Base-by-base conservation (phyloP, 2,113 vertebrate species). In the Pituophis catenifer region DNA sequence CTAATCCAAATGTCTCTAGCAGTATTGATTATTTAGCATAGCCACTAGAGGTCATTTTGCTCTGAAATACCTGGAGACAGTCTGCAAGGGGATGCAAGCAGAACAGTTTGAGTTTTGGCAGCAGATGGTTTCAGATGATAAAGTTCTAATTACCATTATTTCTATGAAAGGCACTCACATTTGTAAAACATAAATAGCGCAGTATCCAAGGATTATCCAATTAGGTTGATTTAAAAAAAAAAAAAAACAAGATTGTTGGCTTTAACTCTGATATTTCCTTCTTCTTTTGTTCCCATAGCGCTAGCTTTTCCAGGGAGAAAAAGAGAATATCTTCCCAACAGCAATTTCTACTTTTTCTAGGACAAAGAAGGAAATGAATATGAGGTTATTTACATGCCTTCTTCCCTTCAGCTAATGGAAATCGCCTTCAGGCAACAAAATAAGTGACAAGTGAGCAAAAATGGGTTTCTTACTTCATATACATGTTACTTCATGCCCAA, bases 41-140 rank as follows among this genome's bases (percentile, higher is more conserved):
- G 70, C 97, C 97, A 98, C 98, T 98, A 97, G 95, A 94, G 89
- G 96, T 94, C 97, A 95, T 98, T 98, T 98, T 98, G 97, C 97
- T 97, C 97, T 95, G 96, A 96, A 96, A 92, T 89, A 95, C 96
- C 97, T 95, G 95, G 94, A 97, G 95, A 94, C 95, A 95, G 94
- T 62, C 96, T 96, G 93, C 94, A 95, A 88, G 55, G 94, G 89
- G 91, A 96, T 94, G 94, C 88, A 54, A 91, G 62, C 91, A 86
- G 85, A 95, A 94, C 4, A 50, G 93, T 86, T 92, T 93, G 6
- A 89, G 89, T 92, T 96, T 95, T 94, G 92, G 96, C 93, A 96
- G 86, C 54, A 92, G 90, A 62, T 70, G 6, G 0, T 92, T 94
- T 90, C 81, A 94, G 44, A 88, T 53, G 55, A 87, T 53, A 93